Conservation (phyloP, 2,113 vertebrate genomes). For the Tragelaphus strepsiceros region DNA sequence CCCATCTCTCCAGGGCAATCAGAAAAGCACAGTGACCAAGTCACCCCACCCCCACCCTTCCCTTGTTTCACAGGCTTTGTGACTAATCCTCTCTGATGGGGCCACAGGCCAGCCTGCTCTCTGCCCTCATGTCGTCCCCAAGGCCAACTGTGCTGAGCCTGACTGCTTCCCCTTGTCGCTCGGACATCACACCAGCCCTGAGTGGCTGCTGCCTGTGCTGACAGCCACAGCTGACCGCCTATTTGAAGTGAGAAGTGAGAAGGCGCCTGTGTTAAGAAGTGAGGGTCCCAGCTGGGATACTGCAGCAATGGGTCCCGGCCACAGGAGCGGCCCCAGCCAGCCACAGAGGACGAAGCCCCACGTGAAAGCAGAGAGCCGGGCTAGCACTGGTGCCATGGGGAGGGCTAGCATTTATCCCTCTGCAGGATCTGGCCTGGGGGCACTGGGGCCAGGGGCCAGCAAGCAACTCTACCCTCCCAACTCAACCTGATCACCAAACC, state of each 20-base stretch:
- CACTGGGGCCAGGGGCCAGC: neutral
- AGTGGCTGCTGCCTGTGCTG: neutral
- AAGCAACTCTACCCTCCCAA: neutral
- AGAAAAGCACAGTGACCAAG: neutral
- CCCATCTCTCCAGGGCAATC: neutral
- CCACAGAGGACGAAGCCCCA: neutral
- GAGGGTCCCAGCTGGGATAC: neutral
- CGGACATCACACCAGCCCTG: rapidly evolving
- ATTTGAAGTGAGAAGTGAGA: too few species aligned
- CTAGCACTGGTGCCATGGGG: neutral
- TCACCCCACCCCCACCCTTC: neutral
- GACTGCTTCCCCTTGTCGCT: neutral
- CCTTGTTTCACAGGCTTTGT: neutral
- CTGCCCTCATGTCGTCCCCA: neutral
- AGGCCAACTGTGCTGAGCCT: neutral
- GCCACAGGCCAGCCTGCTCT: neutral
- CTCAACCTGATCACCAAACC: neutral
- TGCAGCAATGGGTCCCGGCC: too few species aligned
- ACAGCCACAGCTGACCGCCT: neutral
- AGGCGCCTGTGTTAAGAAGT: rapidly evolving
- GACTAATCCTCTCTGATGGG: neutral
- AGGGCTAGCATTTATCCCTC: neutral
- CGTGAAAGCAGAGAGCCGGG: neutral
- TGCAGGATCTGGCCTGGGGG: neutral
- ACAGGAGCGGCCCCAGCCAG: neutral